Evolutionary conservation across 2,113 vertebrate genomes (phyloP).

Genomic region (Thamnophis sirtalis): DNA sequence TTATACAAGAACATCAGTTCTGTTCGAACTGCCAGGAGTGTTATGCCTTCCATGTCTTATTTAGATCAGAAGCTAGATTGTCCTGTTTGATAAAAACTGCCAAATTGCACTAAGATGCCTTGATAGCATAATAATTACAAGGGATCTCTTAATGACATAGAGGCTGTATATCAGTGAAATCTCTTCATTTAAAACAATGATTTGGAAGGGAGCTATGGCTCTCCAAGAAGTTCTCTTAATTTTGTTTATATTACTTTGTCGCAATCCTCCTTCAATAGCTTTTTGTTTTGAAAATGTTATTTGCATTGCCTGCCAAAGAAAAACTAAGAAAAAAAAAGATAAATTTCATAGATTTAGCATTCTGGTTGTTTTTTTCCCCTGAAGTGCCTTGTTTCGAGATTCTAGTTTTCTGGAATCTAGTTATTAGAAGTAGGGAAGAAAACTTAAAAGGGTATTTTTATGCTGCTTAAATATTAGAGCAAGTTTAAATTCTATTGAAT

Average conservation of each 20-base stretch:
- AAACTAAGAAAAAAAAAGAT: neutral
- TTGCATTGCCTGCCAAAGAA: conserved; percentile 21
- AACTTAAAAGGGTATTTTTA: conserved; percentile 24
- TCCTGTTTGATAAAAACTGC: neutral
- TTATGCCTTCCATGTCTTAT: conserved; percentile 11
- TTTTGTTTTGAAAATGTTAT: conserved; percentile 30
- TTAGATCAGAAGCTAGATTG: conserved; percentile 14
- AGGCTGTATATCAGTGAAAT: conserved; percentile 21
- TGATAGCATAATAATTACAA: conserved; percentile 29
- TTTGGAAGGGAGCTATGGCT: conserved; percentile 26
- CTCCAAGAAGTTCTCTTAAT: conserved; percentile 12
- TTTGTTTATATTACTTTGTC: conserved; percentile 30
- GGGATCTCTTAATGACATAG: conserved; percentile 25
- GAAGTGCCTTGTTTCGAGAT: conserved; percentile 41
- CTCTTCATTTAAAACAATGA: conserved; percentile 47
- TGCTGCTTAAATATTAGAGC: conserved; percentile 31
- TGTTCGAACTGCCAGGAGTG: neutral
- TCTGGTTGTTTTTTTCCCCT: conserved; percentile 14
- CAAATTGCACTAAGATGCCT: conserved; percentile 32
- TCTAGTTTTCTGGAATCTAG: conserved; percentile 1
- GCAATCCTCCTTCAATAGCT: conserved; percentile 9
- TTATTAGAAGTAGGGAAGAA: conserved; percentile 39
- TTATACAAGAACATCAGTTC: fast-evolving
- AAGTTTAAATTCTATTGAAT: conserved; percentile 41
- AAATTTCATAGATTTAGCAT: conserved; percentile 39